Evolutionary conservation across 2,113 vertebrate species (phyloP).

Genomic region (Otocyon megalotis): DNA sequence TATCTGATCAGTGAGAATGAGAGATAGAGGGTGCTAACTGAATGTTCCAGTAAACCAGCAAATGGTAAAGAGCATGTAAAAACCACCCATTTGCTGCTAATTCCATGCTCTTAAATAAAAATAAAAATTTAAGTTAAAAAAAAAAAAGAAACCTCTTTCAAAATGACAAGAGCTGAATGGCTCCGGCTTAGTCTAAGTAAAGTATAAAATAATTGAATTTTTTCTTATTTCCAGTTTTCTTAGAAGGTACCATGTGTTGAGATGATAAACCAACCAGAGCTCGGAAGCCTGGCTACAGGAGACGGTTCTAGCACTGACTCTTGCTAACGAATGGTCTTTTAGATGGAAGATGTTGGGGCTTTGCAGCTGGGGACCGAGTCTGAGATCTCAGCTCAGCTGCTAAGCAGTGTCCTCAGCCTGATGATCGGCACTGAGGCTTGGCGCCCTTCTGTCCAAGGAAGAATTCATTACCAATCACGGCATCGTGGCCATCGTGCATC

Average conservation of each 20-base stretch:
- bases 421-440: fast-evolving
- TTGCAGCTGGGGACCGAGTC: background rate
- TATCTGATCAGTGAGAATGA: background rate
- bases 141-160: background rate
- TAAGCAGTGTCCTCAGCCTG: fast-evolving
- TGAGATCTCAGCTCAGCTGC: background rate
- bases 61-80: background rate
- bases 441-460: fast-evolving
- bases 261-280: too few relatives aligned
- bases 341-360: background rate
- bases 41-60: background rate
- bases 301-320: fast-evolving
- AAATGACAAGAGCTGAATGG: background rate
- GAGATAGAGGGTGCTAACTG: background rate
- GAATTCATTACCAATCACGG: fast-evolving
- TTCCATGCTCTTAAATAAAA: background rate
- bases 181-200: background rate
- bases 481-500: fast-evolving
- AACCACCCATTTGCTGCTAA: background rate
- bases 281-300: background rate
- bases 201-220: background rate
- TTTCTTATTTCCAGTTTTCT: background rate
- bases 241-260: background rate
- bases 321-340: fast-evolving
- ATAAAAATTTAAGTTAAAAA: background rate